Evolutionary conservation across 1,140 invertebrate species (phyloP), one percentile per base, ranked within the genome.

Genomic region (Adelges cooleyi): DNA sequence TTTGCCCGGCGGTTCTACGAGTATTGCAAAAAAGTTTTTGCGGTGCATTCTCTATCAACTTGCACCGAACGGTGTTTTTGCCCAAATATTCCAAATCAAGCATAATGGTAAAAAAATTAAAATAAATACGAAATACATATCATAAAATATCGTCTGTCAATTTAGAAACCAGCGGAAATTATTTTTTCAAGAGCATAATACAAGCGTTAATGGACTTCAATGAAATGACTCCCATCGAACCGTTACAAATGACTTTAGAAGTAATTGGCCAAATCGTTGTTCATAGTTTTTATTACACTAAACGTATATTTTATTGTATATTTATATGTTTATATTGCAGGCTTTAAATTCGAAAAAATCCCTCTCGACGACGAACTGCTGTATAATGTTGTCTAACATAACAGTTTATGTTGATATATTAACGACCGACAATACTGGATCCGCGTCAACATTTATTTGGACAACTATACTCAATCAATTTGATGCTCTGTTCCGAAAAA

Each of bases 31-130:
- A 75, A 96, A 99, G 76, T 97, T 99, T 77, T 78, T 99, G 44
- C 82, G 96, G 69, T 98, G 95, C 75, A 87, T 95, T 59, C 80
- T 99, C 33, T 95, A 99, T 76, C 95, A 98, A 76, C 76, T 99
- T 25, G 90, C 92, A 11, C 92, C 92, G 0, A 95, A 97, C 77
- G 93, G 93, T 66, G 87, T 99, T 56, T 98, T 98, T 75, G 79
- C 92, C 59, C 95, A 98, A 79, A 86, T 99, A 70, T 98, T 98
- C 75, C 85, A 95, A 77, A 90, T 90, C 17, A 83, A 89, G 72
- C 83, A 89, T 68, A 84, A 86, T 69, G 87, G 88, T 90, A 75
- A 71, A 38, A 65, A 42, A 20, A 3, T 33, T 6, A 33, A 33
- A 33, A 50, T 42, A 44, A 44, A 4, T 46, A 2, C 18, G 0